Conservation (phyloP, 64 coral and sea anemone genomes). For the Stichodactyla mertensii region DNA sequence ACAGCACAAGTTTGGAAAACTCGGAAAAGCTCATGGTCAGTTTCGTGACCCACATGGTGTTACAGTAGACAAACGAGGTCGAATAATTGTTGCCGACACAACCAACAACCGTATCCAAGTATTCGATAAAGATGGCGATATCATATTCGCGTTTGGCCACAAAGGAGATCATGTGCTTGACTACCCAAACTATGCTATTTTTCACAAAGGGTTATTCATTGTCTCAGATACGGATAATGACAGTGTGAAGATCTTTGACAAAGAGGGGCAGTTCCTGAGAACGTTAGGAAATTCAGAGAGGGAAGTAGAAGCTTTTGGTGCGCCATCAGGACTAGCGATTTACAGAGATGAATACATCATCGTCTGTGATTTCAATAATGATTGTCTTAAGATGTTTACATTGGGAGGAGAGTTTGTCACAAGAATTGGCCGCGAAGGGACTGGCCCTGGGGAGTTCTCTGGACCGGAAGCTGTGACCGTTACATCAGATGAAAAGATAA, state of each 20-base stretch:
- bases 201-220: conserved; percentile 38
- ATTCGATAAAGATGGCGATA: conserved; percentile 69
- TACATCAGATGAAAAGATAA: conserved; percentile 33
- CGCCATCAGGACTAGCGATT: conserved; percentile 65
- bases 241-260: conserved; percentile 45
- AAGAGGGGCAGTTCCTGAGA: conserved; percentile 31
- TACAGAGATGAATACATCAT: conserved; percentile 66
- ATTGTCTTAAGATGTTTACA: conserved; percentile 74
- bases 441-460: conserved; percentile 46
- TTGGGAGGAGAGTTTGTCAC: conserved; percentile 47
- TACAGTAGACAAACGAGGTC: conserved; percentile 43
- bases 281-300: conserved; percentile 36
- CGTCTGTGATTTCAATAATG: conserved; percentile 70
- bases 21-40: conserved; percentile 47
- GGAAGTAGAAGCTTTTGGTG: conserved; percentile 35
- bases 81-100: conserved; percentile 72
- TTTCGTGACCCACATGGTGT: conserved; percentile 68
- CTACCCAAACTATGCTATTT: conserved; percentile 49
- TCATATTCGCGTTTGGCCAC: conserved; percentile 75
- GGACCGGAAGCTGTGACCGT: conserved; percentile 67
- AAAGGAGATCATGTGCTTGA: conserved; percentile 52
- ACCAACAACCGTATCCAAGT: conserved; percentile 71
- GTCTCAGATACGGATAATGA: conserved; percentile 64
- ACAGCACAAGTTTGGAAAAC: conserved; percentile 44
- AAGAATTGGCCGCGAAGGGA: conserved; percentile 50